Percentiles rank a stretch among this genome's conserved stretches.
These are phyloP conservation scores for Acestrorhynchus altus DNA, from an alignment of 2,797 vertebrate species.

Conservation along the genomic window DNA sequence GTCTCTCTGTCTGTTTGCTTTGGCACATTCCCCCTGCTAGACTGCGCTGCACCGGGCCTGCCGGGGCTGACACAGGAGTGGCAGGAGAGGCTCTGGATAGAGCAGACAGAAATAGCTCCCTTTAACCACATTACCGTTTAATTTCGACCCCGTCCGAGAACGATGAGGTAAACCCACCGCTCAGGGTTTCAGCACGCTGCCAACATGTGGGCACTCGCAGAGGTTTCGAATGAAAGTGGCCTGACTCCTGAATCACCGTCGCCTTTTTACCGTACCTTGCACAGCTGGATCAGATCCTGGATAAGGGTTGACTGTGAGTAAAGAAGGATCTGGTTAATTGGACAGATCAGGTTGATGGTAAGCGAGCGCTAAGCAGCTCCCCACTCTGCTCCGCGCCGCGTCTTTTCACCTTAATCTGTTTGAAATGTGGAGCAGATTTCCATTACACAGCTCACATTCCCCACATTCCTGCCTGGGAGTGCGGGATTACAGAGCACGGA, in stretches of 20 bases:
- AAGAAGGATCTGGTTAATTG: background rate
- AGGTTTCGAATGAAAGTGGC: background rate
- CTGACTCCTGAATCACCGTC: background rate
- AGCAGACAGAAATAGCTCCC: background rate
- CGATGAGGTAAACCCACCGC: background rate
- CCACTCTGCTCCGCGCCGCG: constrained; percentile 27
- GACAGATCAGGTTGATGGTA: constrained; percentile 32
- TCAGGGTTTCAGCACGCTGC: background rate
- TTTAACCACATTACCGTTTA: background rate
- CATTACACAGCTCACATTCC: constrained; percentile 76
- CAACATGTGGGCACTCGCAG: constrained; percentile 2
- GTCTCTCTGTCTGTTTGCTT: background rate
- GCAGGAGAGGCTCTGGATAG: background rate
- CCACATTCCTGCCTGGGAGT: constrained; percentile 71
- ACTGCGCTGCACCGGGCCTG: background rate
- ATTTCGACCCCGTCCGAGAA: constrained; percentile 5
- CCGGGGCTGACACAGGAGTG: background rate
- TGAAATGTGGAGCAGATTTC: constrained; percentile 76
- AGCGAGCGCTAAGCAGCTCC: constrained; percentile 39
- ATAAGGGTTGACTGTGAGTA: background rate
- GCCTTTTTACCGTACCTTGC: background rate
- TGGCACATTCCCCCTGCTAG: constrained; percentile 6
- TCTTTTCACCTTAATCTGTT: constrained; percentile 64
- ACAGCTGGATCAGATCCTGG: background rate
- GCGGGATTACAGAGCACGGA: constrained; percentile 68